These are phyloP conservation scores for Anodontia alba DNA, from an alignment of 2,888 invertebrate species.

Conservation along the genomic window DNA sequence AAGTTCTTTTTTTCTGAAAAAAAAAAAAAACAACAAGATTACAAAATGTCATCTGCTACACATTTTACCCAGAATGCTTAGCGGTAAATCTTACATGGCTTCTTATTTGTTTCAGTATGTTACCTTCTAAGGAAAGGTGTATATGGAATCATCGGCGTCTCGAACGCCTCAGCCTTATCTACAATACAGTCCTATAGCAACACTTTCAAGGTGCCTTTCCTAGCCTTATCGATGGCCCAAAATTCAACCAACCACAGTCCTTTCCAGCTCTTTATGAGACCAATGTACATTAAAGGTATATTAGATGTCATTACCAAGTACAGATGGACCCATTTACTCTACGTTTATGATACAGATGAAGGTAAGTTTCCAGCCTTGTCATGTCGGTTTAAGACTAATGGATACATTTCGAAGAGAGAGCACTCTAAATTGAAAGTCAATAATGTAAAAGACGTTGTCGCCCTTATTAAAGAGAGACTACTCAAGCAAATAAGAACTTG, in stretches of 20 bases:
- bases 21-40: no score
- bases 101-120: slow-evolving; percentile 66
- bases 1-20: no score
- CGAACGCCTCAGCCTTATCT: slow-evolving; percentile 73
- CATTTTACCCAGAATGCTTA: no score
- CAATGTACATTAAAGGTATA: slow-evolving; percentile 69
- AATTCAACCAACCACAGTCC: slow-evolving; percentile 62
- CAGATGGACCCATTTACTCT: slow-evolving; percentile 67
- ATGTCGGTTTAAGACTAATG: no score
- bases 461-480: not conserved
- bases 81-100: no score
- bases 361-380: slow-evolving; percentile 62
- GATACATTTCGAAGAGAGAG: no score
- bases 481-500: not conserved
- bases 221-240: slow-evolving; percentile 70
- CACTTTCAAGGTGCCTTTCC: slow-evolving; percentile 74
- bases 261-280: slow-evolving; percentile 72
- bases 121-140: slow-evolving; percentile 69
- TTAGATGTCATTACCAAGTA: slow-evolving; percentile 68
- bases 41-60: no score
- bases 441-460: not conserved
- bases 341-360: slow-evolving; percentile 77
- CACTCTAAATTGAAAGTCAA: not conserved
- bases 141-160: slow-evolving; percentile 71
- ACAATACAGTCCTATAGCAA: slow-evolving; percentile 78